Evolutionary conservation across 2,113 vertebrate species (phyloP).

Genomic region (Actenoides hombroni): DNA sequence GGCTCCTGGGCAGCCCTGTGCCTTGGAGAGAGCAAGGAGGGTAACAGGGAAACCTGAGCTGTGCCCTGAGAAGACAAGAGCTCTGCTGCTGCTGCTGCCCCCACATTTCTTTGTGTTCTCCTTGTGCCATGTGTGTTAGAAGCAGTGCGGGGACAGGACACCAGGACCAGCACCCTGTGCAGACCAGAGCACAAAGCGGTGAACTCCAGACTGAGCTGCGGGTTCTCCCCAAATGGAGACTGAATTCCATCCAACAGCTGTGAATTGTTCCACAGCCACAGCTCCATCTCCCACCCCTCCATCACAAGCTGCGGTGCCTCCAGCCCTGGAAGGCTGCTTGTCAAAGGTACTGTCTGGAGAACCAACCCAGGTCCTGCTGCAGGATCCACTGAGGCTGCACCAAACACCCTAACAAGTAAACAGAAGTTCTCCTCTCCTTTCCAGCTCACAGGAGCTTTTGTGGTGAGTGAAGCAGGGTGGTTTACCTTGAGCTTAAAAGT

Average conservation of each 20-base stretch:
- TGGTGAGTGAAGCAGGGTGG: neutral
- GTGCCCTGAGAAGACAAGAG: neutral
- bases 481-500: neutral
- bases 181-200: fast-evolving
- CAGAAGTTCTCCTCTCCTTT: neutral
- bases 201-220: neutral
- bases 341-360: neutral
- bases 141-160: neutral
- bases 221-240: neutral
- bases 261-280: neutral
- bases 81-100: neutral
- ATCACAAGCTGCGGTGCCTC: neutral
- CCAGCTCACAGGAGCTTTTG: neutral
- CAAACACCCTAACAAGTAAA: neutral
- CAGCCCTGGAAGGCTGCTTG: neutral
- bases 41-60: neutral
- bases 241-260: neutral
- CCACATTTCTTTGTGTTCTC: neutral
- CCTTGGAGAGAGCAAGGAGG: neutral
- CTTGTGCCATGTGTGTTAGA: neutral
- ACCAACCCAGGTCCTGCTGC: neutral
- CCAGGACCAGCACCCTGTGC: neutral
- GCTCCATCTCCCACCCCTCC: neutral
- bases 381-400: neutral
- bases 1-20: neutral